These are phyloP conservation scores for Antrozous pallidus DNA, from an alignment of 2,797 vertebrate genomes.

Conservation along the genomic window DNA sequence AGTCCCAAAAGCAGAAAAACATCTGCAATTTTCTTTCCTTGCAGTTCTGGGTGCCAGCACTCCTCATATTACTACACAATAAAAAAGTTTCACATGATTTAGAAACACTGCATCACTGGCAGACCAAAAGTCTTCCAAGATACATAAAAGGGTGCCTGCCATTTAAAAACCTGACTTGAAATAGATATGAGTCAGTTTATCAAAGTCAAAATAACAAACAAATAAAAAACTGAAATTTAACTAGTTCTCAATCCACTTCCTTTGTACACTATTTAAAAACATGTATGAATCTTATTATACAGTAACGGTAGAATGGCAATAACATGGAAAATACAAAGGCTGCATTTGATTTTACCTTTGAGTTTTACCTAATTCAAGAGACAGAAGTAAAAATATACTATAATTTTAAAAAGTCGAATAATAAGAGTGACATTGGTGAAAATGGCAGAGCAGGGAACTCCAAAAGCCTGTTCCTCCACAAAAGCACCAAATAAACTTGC, in stretches of 20 bases:
- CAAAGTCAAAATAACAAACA: neutral
- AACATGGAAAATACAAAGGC: neutral
- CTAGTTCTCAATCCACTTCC: neutral
- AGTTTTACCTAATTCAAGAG: neutral
- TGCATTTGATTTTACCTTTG: neutral
- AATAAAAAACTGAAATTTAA: neutral
- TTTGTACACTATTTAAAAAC: neutral
- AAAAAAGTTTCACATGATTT: neutral
- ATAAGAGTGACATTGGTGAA: neutral
- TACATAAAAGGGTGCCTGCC: neutral
- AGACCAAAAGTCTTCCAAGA: neutral
- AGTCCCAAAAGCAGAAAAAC: neutral
- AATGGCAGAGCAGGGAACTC: neutral
- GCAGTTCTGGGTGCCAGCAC: neutral
- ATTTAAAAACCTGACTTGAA: slow-evolving; percentile 5
- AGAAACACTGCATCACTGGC: neutral
- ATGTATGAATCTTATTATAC: neutral
- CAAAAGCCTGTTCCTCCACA: neutral
- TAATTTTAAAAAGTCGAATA: neutral
- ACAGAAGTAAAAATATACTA: too few relatives aligned
- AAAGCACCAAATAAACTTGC: neutral
- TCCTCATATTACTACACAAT: neutral
- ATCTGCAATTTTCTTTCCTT: neutral
- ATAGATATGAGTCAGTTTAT: neutral
- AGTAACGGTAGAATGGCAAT: neutral